These are phyloP conservation scores for Falco rusticolus DNA, from an alignment of 2,797 vertebrate genomes.

Conservation along the genomic window DNA sequence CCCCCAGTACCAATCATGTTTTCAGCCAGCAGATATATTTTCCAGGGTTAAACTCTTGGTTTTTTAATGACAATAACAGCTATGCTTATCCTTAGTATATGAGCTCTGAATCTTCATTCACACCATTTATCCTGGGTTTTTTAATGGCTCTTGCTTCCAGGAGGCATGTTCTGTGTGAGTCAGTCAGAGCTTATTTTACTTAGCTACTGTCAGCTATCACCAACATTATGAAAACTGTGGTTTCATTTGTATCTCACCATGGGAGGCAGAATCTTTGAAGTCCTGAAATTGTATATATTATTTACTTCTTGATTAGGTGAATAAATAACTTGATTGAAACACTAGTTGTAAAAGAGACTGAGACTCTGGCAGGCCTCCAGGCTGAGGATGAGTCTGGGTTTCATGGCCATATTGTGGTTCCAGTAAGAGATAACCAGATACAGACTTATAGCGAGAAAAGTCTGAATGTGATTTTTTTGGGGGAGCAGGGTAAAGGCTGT, in stretches of 20 bases:
- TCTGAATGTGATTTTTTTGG: not conserved
- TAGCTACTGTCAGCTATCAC: not conserved
- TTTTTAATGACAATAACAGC: not conserved
- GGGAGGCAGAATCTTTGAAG: constrained; percentile 57
- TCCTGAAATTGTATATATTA: constrained; percentile 57
- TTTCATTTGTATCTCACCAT: not conserved
- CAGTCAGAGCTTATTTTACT: constrained; percentile 1
- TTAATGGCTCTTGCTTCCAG: not conserved
- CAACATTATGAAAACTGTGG: not conserved
- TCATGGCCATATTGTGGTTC: not conserved
- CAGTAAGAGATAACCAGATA: not conserved
- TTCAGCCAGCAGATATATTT: constrained; percentile 15
- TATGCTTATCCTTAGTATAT: not conserved
- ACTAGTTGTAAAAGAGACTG: constrained; percentile 18
- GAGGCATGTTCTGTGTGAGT: not conserved
- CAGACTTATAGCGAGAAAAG: not conserved
- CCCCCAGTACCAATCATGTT: not conserved
- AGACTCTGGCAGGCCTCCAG: constrained; percentile 57
- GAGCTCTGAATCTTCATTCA: not conserved
- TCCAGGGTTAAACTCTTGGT: not conserved
- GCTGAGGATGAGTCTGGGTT: constrained; percentile 18
- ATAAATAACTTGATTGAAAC: constrained; percentile 69
- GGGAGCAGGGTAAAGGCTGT: not conserved
- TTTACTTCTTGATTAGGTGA: constrained; percentile 71
- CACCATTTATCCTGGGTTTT: not conserved